Evolutionary conservation across 2,113 vertebrate species (phyloP), one percentile per base, ranked within the genome.

Genomic region (Dipodomys ordii): DNA sequence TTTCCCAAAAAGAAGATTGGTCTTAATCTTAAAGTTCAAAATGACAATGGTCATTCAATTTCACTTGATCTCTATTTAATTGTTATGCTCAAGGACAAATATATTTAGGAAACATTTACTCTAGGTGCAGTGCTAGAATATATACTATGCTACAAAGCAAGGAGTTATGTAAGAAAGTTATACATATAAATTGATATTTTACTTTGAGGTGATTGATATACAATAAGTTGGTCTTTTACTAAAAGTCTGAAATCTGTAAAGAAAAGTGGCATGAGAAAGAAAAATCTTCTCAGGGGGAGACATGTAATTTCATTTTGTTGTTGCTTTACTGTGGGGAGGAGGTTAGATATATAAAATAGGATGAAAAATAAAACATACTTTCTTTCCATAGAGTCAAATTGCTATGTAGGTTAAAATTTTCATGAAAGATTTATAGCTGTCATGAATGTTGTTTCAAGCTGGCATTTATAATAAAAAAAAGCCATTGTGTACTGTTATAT

Each of bases 391-490:
- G 57, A 20, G 94, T 65, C 60, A 93, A 96, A 84, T 7, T 92
- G 89, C 44, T 80, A 5, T 2, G 25, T n/a, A 81, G n/a, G 44
- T 84, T 86, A 95, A 85, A 96, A 74, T 88, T 67, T 94, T 93
- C 27, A 93, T 91, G 72, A 88, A 97, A 80, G 74, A 93, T 7
- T 16, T 93, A 94, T 57, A 93, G 80, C 77, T 92, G 39, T 86
- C 77, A 91, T 74, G 30, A 94, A 78, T 83, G 76, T 69, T 78
- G n/a, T 97, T 84, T 87, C 53, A 94, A 96, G 89, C n/a, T 94
- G 92, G 93, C 81, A 90, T 88, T 78, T 92, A 46, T 71, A 82
- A 91, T 4, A 92, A 32, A 91, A 65, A 32, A 91, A 83, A 72
- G 22, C 8, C 74, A 27, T 82, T 12, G 73, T 46, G 80, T 72